Evolutionary conservation across 2,113 vertebrate genomes (phyloP).

Genomic region (Bubo blakistoni): DNA sequence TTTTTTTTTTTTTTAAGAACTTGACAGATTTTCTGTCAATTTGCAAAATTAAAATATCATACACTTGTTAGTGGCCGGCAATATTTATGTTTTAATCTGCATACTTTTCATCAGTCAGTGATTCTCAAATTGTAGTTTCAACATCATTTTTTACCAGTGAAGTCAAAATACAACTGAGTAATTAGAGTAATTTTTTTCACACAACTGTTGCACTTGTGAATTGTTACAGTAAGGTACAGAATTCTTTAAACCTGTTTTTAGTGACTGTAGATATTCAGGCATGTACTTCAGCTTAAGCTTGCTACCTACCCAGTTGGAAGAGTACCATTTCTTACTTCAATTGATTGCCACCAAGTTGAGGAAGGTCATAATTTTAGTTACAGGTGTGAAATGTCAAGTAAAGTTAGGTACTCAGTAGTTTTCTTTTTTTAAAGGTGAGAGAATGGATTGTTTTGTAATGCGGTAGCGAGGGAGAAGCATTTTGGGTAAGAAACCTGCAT

Average conservation of each 20-base stretch:
- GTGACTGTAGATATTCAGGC: not conserved
- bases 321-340: not conserved
- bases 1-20: not conserved
- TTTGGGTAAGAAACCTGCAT: not conserved
- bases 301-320: not conserved
- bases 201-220: not conserved
- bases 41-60: not conserved
- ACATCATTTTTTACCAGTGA: not conserved
- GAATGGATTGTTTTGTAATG: not conserved
- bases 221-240: not conserved
- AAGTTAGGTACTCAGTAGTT: not conserved
- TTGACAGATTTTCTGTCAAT: not conserved
- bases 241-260: not conserved
- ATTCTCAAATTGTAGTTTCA: not conserved
- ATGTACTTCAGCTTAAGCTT: not conserved
- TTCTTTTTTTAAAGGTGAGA: not conserved
- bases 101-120: not conserved
- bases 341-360: not conserved
- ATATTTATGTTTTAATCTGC: not conserved
- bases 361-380: not conserved
- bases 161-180: not conserved
- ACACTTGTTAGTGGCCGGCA: not conserved
- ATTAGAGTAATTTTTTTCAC: not conserved
- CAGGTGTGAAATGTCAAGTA: not conserved
- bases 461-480: not conserved